Base-by-base conservation (phyloP, 2,113 vertebrate species). In the Ranitomeya variabilis region DNA sequence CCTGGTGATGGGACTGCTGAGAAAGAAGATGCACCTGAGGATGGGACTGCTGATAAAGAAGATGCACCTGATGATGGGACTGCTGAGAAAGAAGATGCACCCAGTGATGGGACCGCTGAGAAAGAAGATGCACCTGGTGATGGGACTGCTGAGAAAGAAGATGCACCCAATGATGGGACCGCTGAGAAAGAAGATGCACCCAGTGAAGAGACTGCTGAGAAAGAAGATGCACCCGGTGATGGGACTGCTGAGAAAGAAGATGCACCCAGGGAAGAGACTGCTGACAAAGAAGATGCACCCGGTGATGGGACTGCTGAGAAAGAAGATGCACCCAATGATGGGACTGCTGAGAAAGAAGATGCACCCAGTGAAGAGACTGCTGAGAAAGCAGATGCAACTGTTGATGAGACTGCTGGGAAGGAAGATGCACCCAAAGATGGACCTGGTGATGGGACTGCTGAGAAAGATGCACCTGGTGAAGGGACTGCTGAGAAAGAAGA, bases 321-420 rank as follows among this genome's bases (percentile, higher is more conserved):
- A 19, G 60, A 18, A 6, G 62, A 80, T 69, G 51, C 11, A 55
- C 6, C 19, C n/a, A 15, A 8, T 9, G 54, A 76, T 37, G 21
- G 31, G 57, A 76, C 69, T 76, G 7, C 2, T 59, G 55, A 76
- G 0, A 51, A 86, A 18, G 52, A 37, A 7, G 52, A 60, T 57
- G 31, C 26, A 7, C 0, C 16, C 6, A 0, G 59, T 5, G 52
- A 59, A 7, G 54, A 0, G n/a, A 59, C n/a, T 80, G 86, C 86
- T 73, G 87, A 92, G 86, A 62, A 59, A 26, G 73, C 89, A 78
- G 87, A 52, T 86, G 91, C 84, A 19, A 6, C 83, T 76, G 85
- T 90, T 78, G 89, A 80, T 76, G 14, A 18, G 37, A 79, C 80
- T 4, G 67, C 81, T 59, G 91, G 10, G 52, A 87, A 90, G 71